Evolutionary conservation across 1,140 invertebrate species (phyloP).

Genomic region (Achroia grisella): DNA sequence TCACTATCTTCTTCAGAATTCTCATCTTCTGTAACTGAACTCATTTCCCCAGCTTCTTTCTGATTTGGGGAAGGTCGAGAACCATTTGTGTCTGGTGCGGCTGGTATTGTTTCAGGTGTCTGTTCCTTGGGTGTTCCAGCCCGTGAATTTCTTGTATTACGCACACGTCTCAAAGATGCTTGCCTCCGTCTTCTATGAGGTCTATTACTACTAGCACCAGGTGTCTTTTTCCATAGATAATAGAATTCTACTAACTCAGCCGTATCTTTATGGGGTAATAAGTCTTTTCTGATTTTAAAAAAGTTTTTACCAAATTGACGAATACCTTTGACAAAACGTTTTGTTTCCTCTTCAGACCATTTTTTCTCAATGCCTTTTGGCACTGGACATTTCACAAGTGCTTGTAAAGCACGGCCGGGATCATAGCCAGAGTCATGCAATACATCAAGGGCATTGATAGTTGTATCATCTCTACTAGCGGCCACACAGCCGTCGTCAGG

Average conservation of each 20-base stretch:
- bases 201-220: conserved; percentile 95
- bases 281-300: conserved; percentile 96
- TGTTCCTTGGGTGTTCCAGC: conserved; percentile 79
- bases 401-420: conserved; percentile 95
- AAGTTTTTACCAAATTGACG: conserved; percentile 99
- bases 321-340: conserved; percentile 98
- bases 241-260: conserved; percentile 98
- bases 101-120: conserved; percentile 70
- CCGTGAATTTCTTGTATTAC: conserved; percentile 83
- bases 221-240: conserved; percentile 99
- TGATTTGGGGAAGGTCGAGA: conserved; percentile 77
- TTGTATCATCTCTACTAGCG: conserved; percentile 96
- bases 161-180: conserved; percentile 90
- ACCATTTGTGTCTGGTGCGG: conserved; percentile 69
- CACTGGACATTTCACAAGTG: conserved; percentile 96
- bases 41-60: conserved; percentile 81
- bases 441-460: conserved; percentile 97
- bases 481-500: conserved; percentile 97
- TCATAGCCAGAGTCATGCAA: conserved; percentile 96
- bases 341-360: conserved; percentile 98
- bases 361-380: conserved; percentile 98
- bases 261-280: conserved; percentile 96
- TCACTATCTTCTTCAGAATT: conserved; percentile 94
- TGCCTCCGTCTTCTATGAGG: conserved; percentile 92
- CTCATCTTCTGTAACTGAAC: conserved; percentile 96